These are phyloP conservation scores for Parnassius apollo DNA, from an alignment of 2,888 invertebrate genomes.

Conservation along the genomic window DNA sequence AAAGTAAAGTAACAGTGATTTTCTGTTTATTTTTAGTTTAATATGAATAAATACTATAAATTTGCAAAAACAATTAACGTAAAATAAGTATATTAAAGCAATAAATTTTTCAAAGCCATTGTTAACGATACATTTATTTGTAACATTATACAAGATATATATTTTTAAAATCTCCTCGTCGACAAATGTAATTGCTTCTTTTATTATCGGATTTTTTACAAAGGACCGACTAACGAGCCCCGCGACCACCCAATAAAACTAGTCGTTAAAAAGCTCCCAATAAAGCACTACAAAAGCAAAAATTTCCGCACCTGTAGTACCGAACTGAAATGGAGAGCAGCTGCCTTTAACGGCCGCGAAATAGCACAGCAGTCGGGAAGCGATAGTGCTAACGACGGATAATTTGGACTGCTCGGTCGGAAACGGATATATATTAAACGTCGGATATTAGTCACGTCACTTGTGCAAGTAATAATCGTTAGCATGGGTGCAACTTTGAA, in stretches of 20 bases:
- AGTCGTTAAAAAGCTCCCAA: conserved; percentile 12
- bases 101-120: too few relatives aligned
- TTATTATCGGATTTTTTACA: background rate
- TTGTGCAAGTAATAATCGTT: conserved; percentile 22
- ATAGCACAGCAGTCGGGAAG: conserved; percentile 16
- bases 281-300: conserved; percentile 19
- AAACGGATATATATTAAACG: conserved; percentile 16
- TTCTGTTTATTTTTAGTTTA: too few relatives aligned
- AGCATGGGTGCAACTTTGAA: conserved; percentile 19
- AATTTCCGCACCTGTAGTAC: conserved; percentile 20
- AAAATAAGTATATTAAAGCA: too few relatives aligned
- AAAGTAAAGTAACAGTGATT: too few relatives aligned
- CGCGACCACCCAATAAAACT: conserved; percentile 6
- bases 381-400: conserved; percentile 24
- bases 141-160: too few relatives aligned
- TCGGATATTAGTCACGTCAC: conserved; percentile 23
- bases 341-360: conserved; percentile 20
- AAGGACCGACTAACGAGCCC: conserved; percentile 3
- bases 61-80: too few relatives aligned
- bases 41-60: too few relatives aligned
- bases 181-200: too few relatives aligned
- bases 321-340: conserved; percentile 19
- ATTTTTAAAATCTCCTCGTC: too few relatives aligned
- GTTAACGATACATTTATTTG: too few relatives aligned
- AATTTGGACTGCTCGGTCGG: conserved; percentile 13